phyloP scores from a whole-genome alignment of 2,113 vertebrate species.

The Entomyzon cyanotis region DNA sequence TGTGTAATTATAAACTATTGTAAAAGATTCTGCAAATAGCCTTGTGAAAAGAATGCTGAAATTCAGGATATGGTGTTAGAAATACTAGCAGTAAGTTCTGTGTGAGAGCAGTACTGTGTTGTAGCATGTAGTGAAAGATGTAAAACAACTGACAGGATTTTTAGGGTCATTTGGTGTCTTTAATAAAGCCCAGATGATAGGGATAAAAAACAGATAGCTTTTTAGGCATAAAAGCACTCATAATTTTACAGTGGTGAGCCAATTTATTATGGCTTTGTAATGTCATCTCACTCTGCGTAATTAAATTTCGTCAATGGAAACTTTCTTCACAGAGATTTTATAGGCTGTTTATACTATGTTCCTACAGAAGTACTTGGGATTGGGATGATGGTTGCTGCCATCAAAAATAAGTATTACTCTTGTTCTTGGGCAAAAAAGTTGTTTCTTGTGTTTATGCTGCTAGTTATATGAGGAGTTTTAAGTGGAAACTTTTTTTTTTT shows the following conservation, averaged over 20 bases:
- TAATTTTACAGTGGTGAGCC: background rate
- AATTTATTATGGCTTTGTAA: background rate
- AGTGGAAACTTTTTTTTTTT: background rate
- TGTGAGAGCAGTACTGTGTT: background rate
- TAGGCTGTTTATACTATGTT: background rate
- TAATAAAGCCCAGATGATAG: background rate
- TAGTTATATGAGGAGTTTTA: background rate
- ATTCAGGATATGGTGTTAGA: background rate
- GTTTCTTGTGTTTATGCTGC: background rate
- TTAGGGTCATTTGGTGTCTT: background rate
- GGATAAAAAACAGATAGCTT: background rate
- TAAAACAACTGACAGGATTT: background rate
- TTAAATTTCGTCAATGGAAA: background rate
- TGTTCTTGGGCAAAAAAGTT: background rate
- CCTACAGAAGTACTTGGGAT: background rate
- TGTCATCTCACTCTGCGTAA: background rate
- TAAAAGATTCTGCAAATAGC: background rate
- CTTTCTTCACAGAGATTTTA: background rate
- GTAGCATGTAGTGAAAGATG: background rate
- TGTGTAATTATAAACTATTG: background rate
- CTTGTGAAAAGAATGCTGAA: background rate
- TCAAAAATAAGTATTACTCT: background rate
- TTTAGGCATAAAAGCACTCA: background rate
- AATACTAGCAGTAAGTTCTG: background rate
- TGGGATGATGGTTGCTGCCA: background rate